These are phyloP conservation scores for Drosophila varians DNA, from an alignment of 1,140 invertebrate species.

Conservation along the genomic window DNA sequence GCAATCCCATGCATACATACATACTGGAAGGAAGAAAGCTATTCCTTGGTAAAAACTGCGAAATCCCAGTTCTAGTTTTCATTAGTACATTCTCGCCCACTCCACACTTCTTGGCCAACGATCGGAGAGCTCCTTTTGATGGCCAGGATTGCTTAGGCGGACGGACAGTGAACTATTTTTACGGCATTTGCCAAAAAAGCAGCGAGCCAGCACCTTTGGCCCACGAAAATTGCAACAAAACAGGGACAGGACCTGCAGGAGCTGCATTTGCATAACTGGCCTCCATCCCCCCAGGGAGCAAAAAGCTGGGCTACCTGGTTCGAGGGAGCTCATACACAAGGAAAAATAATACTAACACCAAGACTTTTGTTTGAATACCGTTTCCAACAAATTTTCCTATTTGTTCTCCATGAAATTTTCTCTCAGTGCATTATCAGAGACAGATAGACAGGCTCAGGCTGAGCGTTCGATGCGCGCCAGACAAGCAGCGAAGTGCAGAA, in stretches of 20 bases:
- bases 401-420: neutral
- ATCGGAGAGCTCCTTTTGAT: constrained; percentile 54
- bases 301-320: constrained; percentile 28
- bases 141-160: constrained; percentile 43
- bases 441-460: constrained; percentile 48
- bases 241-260: constrained; percentile 45
- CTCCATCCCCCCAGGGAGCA: constrained; percentile 44
- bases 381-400: no score
- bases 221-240: constrained; percentile 47
- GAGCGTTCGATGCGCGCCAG: constrained; percentile 65
- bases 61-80: constrained; percentile 56
- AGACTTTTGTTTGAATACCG: no score
- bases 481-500: constrained; percentile 71
- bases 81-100: constrained; percentile 38
- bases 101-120: constrained; percentile 44
- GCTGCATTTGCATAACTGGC: constrained; percentile 63
- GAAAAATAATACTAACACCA: neutral
- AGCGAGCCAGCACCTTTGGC: constrained; percentile 53
- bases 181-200: constrained; percentile 65
- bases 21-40: no score
- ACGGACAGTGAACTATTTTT: constrained; percentile 63
- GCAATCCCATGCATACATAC: constrained; percentile 16
- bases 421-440: constrained; percentile 21
- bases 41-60: constrained; percentile 17
- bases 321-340: constrained; percentile 11